Evolutionary conservation across 2,113 vertebrate species (phyloP), one percentile per base, ranked within the genome.

Genomic region (Zosterops japonicus): DNA sequence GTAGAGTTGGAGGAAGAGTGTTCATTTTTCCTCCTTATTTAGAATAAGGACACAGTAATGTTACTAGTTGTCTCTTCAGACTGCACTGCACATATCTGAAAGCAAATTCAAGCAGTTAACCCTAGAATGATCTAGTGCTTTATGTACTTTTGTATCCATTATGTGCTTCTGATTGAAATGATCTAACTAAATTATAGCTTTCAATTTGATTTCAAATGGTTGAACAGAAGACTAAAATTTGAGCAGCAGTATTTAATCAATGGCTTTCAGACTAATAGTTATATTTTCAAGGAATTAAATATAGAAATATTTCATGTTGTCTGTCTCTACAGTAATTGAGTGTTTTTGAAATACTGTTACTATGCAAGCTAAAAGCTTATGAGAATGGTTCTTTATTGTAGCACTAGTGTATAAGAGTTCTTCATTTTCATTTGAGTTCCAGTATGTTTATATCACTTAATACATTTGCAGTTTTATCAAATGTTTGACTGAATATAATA

Each of bases 181-280:
- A 39, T 86, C 29, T 91, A 90, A 95, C 75, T 56, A 78, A 71
- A 96, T 94, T 95, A 88, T 23, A 60, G 79, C 56, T 88, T 93
- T 82, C 87, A 95, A 88, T 95, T 88, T 74, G 68, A 90, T 94
- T 95, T 95, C 63, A 33, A n/a, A 92, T 83, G 80, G 63, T 92
- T 92, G 87, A 90, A 78, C 60, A 69, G 92, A 91, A 89, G 72
- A 60, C 88, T 92, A 21, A 60, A 90, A 68, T 87, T 90, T 67
- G 82, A 93, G 65, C 84, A 88, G 31, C 47, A 82, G 64, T 90
- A 75, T 94, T 94, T 93, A 78, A 72, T 69, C 7, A 8, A 60
- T 90, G 89, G 59, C 93, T 91, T 87, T 93, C 86, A 92, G 82
- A 83, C 80, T 87, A 92, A 53, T 28, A 57, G 88, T 75, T 95